These are phyloP conservation scores for Nycticorax nycticorax DNA, from an alignment of 2,113 vertebrate species.

Conservation along the genomic window DNA sequence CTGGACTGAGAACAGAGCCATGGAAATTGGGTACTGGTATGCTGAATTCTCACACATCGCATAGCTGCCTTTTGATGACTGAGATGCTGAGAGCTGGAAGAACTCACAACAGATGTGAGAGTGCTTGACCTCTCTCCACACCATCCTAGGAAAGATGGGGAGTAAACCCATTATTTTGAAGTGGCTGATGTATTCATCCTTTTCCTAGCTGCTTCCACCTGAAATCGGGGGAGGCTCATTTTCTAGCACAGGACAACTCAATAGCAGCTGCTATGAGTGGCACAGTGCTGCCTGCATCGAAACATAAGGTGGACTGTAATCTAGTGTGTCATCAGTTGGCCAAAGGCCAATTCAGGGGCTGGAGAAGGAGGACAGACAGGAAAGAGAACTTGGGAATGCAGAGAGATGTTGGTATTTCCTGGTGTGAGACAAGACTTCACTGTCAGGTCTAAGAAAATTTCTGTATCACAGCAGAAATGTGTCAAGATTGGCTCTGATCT, in stretches of 20 bases:
- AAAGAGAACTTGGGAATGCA: neutral
- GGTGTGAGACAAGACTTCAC: neutral
- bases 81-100: neutral
- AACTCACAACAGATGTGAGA: neutral
- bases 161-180: neutral
- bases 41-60: neutral
- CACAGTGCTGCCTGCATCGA: rapidly evolving
- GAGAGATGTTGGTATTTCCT: neutral
- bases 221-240: neutral
- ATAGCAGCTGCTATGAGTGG: neutral
- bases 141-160: neutral
- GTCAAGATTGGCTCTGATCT: neutral
- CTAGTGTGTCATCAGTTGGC: neutral
- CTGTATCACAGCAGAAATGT: neutral
- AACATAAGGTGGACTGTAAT: neutral
- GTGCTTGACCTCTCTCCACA: neutral
- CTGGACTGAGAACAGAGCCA: neutral
- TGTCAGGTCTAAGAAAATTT: neutral
- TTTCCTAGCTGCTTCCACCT: neutral
- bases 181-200: neutral
- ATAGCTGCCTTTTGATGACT: neutral
- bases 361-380: neutral
- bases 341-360: neutral
- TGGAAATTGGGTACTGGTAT: neutral
- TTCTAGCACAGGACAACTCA: neutral